A percentile compares a stretch with the other conserved stretches of the same genome.
Conservation (phyloP, 2,113 vertebrate species). For the Callochromis pleurospilus region DNA sequence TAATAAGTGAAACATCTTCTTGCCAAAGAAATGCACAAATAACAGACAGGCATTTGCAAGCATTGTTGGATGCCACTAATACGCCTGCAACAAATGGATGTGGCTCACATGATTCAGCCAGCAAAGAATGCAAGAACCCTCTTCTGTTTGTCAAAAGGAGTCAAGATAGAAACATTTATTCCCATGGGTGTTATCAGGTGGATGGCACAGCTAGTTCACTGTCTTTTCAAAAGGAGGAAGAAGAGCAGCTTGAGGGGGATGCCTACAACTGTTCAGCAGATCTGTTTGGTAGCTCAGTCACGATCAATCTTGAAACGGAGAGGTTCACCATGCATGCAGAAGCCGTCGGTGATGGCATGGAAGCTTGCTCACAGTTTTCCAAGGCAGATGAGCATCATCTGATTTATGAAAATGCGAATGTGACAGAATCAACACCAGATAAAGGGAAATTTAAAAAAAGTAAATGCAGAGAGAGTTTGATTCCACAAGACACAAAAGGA, state of each 20-base stretch:
- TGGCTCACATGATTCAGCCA: neutral
- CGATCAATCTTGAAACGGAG: neutral
- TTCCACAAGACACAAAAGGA: neutral
- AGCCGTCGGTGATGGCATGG: neutral
- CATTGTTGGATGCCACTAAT: neutral
- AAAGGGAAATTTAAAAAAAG: neutral
- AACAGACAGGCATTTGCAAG: neutral
- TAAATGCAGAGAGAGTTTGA: neutral
- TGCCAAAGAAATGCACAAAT: neutral
- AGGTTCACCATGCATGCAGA: neutral
- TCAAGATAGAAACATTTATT: neutral
- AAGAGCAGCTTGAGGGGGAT: neutral
- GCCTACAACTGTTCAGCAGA: constrained; percentile 59
- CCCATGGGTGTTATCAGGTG: neutral
- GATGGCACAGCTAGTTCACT: neutral
- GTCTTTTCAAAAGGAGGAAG: neutral
- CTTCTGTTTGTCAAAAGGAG: neutral
- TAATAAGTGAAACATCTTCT: neutral
- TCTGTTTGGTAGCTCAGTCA: constrained; percentile 34
- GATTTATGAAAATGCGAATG: neutral
- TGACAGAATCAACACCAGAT: neutral
- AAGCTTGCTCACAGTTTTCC: neutral
- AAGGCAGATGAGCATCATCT: neutral
- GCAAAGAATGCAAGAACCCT: neutral
- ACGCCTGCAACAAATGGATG: neutral